phyloP scores from a whole-genome alignment of 1,140 invertebrate species.

The Orchesella cincta region DNA sequence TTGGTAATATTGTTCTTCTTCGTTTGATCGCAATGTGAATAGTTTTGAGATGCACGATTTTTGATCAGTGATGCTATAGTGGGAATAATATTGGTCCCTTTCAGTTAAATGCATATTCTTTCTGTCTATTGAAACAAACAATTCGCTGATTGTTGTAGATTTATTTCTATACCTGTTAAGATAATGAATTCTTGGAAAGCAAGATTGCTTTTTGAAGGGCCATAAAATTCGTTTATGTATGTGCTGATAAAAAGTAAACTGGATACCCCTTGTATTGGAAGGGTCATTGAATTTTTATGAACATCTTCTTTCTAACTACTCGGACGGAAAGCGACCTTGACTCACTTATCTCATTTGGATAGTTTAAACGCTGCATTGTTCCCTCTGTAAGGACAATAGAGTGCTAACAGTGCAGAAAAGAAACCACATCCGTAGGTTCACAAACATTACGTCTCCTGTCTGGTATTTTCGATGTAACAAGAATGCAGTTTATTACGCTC shows the following conservation, averaged over 20 bases:
- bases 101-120: not conserved
- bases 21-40: no score
- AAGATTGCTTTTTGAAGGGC: not conserved
- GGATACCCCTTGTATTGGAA: not conserved
- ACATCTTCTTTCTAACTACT: constrained; percentile 19
- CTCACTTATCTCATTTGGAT: constrained; percentile 5
- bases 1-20: no score
- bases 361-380: not conserved
- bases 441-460: not conserved
- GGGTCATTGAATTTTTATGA: not conserved
- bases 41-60: no score
- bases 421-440: not conserved
- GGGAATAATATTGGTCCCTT: no score
- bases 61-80: no score
- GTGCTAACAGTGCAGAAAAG: not conserved
- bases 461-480: not conserved
- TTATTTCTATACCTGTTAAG: not conserved
- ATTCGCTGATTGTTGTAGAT: not conserved
- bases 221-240: not conserved
- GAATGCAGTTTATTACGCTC: not conserved
- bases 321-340: constrained; percentile 8
- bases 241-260: not conserved
- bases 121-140: not conserved
- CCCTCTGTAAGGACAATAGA: not conserved
- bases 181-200: not conserved